Conservation (phyloP, 2,888 invertebrate species). For the Augiades crinisus region DNA sequence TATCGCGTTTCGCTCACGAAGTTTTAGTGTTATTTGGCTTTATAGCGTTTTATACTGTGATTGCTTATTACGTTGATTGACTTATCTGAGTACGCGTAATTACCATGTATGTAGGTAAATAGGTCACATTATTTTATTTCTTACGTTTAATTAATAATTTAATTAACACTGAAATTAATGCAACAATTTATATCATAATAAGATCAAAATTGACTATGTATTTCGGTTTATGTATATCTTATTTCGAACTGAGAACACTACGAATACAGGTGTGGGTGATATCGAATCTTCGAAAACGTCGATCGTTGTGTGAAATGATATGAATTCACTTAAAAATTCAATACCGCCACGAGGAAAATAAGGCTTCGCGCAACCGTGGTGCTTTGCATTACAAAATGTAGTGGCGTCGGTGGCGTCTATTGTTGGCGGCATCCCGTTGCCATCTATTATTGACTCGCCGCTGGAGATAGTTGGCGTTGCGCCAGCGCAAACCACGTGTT, state of each 20-base stretch:
- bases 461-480: conserved; percentile 77
- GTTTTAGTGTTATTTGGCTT: conserved; percentile 5
- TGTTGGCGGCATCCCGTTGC: conserved; percentile 79
- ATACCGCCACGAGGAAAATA: conserved; percentile 5
- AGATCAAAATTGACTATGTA: too few relatives aligned
- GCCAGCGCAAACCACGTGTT: conserved; percentile 77
- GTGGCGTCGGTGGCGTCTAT: conserved; percentile 61
- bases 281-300: conserved; percentile 4
- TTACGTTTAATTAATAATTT: neutral
- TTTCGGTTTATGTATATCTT: neutral
- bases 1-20: conserved; percentile 20
- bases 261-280: neutral
- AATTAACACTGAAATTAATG: too few relatives aligned
- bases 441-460: conserved; percentile 80
- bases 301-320: neutral
- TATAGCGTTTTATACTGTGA: conserved; percentile 11
- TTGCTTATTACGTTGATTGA: conserved; percentile 11
- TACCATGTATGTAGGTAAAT: conserved; percentile 17
- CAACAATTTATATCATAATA: too few relatives aligned
- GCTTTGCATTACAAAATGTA: conserved; percentile 22
- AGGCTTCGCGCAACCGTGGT: conserved; percentile 12
- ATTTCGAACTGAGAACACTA: neutral
- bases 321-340: neutral
- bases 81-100: conserved; percentile 12
- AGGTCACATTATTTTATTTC: conserved; percentile 4